A percentile compares a stretch with the other conserved stretches of the same genome.
Evolutionary conservation across 2,888 invertebrate genomes (phyloP).

Genomic region (Polydrusus pterygomalis): DNA sequence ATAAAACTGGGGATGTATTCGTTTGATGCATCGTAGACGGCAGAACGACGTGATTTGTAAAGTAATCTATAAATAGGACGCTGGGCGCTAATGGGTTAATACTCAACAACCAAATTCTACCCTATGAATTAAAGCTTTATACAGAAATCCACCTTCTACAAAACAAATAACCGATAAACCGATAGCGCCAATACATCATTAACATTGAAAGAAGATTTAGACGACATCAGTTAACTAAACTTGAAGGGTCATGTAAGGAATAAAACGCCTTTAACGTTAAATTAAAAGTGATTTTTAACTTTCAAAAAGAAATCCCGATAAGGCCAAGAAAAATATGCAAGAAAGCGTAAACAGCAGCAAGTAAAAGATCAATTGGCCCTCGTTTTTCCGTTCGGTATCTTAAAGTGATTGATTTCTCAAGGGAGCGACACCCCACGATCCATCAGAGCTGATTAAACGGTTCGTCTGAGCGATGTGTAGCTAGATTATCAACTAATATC

Average conservation of each 20-base stretch:
- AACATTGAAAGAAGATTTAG: no score
- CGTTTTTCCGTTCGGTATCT: slow-evolving; percentile 25
- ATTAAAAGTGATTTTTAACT: slow-evolving; percentile 4
- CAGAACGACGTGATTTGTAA: no score
- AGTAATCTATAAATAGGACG: no score
- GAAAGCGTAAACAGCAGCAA: slow-evolving; percentile 25
- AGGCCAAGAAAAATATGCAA: slow-evolving; percentile 11
- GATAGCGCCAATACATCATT: no score
- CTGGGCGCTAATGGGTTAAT: no score
- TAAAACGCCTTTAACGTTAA: neutral
- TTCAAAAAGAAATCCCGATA: neutral
- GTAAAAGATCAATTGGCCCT: slow-evolving; percentile 20
- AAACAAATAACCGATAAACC: no score
- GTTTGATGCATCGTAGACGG: no score
- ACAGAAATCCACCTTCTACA: no score
- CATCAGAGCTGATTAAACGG: slow-evolving; percentile 70
- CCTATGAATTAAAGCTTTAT: no score
- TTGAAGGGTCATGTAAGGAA: neutral
- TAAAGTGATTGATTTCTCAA: slow-evolving; percentile 70
- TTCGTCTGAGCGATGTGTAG: slow-evolving; percentile 57
- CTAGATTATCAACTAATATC: slow-evolving; percentile 49
- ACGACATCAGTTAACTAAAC: no score
- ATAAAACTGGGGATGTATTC: no score
- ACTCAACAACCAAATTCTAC: no score
- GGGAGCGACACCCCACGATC: slow-evolving; percentile 68